Base-by-base conservation (phyloP, 2,113 vertebrate species). In the Catharus bicknelli region DNA sequence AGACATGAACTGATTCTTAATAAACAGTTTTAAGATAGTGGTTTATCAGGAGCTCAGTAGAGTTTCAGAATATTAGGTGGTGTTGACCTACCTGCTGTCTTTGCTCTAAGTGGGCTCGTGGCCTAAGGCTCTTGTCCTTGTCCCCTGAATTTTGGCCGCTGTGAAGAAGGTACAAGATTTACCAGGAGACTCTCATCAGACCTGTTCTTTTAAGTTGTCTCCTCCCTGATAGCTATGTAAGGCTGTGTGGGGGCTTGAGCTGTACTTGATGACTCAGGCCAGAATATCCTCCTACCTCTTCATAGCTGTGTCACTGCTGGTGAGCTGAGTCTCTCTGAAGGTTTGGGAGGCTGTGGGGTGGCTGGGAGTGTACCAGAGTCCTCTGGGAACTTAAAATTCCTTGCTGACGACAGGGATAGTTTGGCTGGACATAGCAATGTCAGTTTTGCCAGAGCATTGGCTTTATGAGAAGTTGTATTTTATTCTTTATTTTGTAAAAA, bases 181-280 rank as follows among this genome's bases (percentile, higher is more conserved):
- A 38, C 17, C 6, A 19, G 38, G 48, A 84, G 9, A n/a, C 67
- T 86, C 72, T 67, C 5, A 29, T 67, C 57, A 75, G 53, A 55
- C 57, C 22, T 89, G 1, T 64, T 82, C 48, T 47, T 83, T 1
- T 5, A 63, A 48, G 9, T 76, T 53, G 6, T 68, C 40, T 76
- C 34, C 55, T 80, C 27, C 34, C 25, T 64, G 45, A n/a, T 59
- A 88, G 30, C 73, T 84, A 2, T 34, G 55, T 80, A 58, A 81
- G 40, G 29, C 68, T 94, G 34, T 0, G 15, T 70, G 68, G 74
- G 53, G 81, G 19, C 66, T 53, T 84, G 57, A 87, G 89, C 69
- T 72, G 77, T 75, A 7, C 75, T 81, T 90, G 89, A 63, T 89
- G 84, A 87, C 64, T 95, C 81, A 67, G 64, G 73, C 64, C 78